A percentile compares a stretch with the other conserved stretches of the same genome.
phyloP scores from a whole-genome alignment of 1,140 invertebrate species.

The Neoseiulus cucumeris region DNA sequence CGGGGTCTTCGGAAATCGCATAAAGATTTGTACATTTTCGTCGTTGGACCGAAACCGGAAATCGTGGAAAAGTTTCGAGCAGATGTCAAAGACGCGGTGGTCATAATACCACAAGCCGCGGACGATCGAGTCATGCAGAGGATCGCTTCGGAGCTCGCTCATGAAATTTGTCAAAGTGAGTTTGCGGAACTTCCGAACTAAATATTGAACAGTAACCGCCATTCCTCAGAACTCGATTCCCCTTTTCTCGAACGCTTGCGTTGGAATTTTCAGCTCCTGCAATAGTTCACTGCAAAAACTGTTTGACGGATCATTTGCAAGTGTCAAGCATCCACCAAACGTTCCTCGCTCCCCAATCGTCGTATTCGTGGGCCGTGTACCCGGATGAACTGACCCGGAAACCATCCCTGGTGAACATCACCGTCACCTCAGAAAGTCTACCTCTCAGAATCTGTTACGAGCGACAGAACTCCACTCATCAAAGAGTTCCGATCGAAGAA shows the following conservation, averaged over 20 bases:
- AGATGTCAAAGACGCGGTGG: neutral
- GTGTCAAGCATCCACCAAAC: neutral
- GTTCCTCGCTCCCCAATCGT: neutral
- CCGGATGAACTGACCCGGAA: neutral
- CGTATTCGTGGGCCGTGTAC: neutral
- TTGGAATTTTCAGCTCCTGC: neutral
- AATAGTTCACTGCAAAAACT: neutral
- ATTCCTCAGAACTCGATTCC: neutral
- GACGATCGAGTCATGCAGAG: constrained; percentile 3
- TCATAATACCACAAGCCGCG: neutral
- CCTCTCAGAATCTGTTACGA: constrained; percentile 1
- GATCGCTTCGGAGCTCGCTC: neutral
- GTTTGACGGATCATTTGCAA: neutral
- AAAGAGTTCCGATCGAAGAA: neutral
- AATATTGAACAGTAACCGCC: no score
- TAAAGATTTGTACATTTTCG: constrained; percentile 1
- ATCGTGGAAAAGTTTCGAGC: constrained; percentile 8
- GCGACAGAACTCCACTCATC: neutral
- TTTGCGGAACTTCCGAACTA: neutral
- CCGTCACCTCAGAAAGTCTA: neutral
- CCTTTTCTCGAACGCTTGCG: neutral
- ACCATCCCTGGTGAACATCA: neutral
- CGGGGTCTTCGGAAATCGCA: neutral
- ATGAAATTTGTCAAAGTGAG: constrained; percentile 9
- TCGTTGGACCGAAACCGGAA: neutral